Base-by-base conservation (phyloP, 1,140 invertebrate species). In the Neodiprion lecontei region DNA sequence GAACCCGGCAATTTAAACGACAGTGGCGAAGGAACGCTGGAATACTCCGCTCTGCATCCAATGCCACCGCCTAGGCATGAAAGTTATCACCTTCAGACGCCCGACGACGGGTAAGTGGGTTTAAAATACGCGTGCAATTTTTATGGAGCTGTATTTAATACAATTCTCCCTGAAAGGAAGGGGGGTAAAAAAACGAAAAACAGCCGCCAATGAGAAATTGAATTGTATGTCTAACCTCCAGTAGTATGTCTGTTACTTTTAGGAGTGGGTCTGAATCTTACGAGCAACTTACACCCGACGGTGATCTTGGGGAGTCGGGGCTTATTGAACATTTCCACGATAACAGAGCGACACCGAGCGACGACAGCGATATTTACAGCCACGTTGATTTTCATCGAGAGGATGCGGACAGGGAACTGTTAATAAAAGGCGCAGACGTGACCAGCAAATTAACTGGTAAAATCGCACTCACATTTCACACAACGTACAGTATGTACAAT, bases 201-300 rank as follows among this genome's bases (percentile, higher is more conserved):
- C 17, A 21, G 17, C 17, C 0, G 17, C 17, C 17, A 21, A 21
- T 21, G 76, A 79, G 9, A 10, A 9, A 67, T 70, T 66, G 7
- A 48, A 75, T 72, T 74, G 83, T 83, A 87, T 84, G 77, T 86
- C 87, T 89, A 88, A 89, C 79, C 83, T 82, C 82, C 86, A 89
- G 84, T 82, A 89, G 88, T 87, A 89, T 89, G 88, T 89, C 88
- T 77, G 86, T 89, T 83, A 89, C 88, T 89, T 90, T 87, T 77
- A 91, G 91, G 76, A 93, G 91, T 77, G 94, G 94, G 81, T 95
- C 93, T 73, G 95, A 97, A 84, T 95, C 95, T 76, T 96, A 96
- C 83, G 95, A 96, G 87, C 92, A 94, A 80, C 89, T 94, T 76
- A 93, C 92, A 7, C 90, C 89, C 12, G 91, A 92, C 76, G 91